Base-by-base conservation (phyloP, 2,888 invertebrate genomes). In the Elaeidobius kamerunicus region DNA sequence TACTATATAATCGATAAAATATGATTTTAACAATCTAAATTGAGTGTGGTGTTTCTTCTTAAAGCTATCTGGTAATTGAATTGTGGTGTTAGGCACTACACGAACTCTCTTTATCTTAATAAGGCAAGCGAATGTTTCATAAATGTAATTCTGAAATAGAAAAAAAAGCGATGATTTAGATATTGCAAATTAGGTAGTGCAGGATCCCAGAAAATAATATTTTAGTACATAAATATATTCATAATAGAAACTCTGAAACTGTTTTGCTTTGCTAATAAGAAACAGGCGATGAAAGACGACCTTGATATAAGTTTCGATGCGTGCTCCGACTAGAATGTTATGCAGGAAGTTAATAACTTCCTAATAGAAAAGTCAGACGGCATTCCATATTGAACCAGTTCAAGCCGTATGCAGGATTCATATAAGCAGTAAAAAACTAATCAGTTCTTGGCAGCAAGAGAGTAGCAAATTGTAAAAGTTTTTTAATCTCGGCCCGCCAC, bases 41-140 rank as follows among this genome's bases (percentile, higher is more conserved):
- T 35, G 44, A 44, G 19, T 39, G 46, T 46, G 46, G 46, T 46
- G 48, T 32, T 28, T 35, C 51, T 44, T 44, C 39, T 52, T 52
- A 52, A 52, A 45, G 45, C 52, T 52, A 52, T 52, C n/a, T 36
- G 23, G 40, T 52, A 45, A 52, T 45, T 52, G 44, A 45, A 40
- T 27, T 39, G 35, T 35, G 15, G 28, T 40, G 32, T 46, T 58
- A 66, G 66, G 66, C 66, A 66, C 66, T 66, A 66, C 65, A 53
- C 61, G 54, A 64, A 62, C 65, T 61, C 48, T 54, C 59, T 49
- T 52, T 52, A 53, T 47, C 41, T 45, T 45, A 35, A 39, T 50
- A 50, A 58, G 56, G 56, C 56, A 52, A 51, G 39, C 38, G 43
- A 39, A 51, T 47, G 28, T 45, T 27, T 47, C 32, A 11, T 47